Conservation (phyloP, 2,888 invertebrate species). For the Gisinianus flammeolus region DNA sequence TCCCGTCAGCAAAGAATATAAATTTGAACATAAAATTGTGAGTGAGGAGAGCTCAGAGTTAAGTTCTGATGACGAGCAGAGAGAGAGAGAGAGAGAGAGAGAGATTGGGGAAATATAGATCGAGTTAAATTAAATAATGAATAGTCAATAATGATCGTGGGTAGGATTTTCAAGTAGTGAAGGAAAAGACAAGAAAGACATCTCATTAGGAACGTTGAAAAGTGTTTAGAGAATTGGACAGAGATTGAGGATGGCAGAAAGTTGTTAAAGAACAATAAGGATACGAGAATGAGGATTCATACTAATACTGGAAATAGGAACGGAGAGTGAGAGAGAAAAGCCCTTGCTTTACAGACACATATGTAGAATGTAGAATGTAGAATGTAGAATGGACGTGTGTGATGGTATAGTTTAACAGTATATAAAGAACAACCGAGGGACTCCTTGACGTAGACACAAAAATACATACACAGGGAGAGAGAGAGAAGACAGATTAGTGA, state of each 20-base stretch:
- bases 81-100: background rate
- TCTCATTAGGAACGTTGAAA: constrained; percentile 28
- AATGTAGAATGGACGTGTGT: background rate
- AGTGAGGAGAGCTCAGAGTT: background rate
- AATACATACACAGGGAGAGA: background rate
- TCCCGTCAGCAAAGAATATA: too few species aligned
- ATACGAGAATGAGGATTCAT: constrained; percentile 11
- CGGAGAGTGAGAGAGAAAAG: background rate
- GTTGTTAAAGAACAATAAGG: constrained; percentile 32
- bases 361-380: background rate
- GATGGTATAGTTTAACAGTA: background rate
- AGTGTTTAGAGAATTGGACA: constrained; percentile 21
- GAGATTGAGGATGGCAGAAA: constrained; percentile 30
- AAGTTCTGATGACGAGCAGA: background rate
- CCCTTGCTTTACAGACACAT: background rate
- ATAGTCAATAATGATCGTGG: constrained; percentile 22
- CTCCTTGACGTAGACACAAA: background rate
- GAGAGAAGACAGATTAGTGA: constrained; percentile 39
- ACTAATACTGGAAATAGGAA: background rate
- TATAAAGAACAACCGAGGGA: background rate
- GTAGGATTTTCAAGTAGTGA: too few species aligned
- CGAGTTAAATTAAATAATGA: constrained; percentile 3
- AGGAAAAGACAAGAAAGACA: constrained; percentile 39
- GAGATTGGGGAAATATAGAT: background rate
- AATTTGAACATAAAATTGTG: too few species aligned